Evolutionary conservation across 2,888 invertebrate species (phyloP).

Genomic region (Pseudococcus longispinus): DNA sequence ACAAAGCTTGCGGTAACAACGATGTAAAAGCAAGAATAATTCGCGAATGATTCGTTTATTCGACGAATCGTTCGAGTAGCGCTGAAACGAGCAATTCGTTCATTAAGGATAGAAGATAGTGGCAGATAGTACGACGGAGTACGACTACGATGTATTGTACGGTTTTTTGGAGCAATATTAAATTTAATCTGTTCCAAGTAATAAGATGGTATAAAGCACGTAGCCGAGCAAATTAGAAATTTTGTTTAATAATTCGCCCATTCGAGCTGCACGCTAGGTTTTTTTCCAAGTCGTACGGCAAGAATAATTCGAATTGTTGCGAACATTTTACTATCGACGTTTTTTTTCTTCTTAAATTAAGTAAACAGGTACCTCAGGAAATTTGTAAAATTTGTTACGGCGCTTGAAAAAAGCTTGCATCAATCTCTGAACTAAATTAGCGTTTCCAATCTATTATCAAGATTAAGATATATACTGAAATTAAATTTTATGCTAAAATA

Average conservation of each 20-base stretch:
- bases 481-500: neutral
- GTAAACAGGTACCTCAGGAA: neutral
- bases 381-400: neutral
- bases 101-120: neutral
- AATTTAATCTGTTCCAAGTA: neutral
- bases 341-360: neutral
- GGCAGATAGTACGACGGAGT: neutral
- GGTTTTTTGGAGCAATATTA: neutral
- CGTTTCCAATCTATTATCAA: neutral
- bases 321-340: neutral
- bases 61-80: neutral
- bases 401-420: neutral
- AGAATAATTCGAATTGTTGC: neutral
- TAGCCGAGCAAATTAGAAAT: neutral
- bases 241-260: neutral
- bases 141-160: neutral
- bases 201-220: neutral
- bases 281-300: neutral
- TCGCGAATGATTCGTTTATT: conserved; percentile 46
- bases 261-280: neutral
- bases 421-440: neutral
- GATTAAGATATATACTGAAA: neutral
- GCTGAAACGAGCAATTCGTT: conserved; percentile 14
- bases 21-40: conserved; percentile 22
- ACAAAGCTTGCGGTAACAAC: conserved; percentile 28